Base-by-base conservation (phyloP, 2,797 vertebrate species). In the Sebastes jordani region DNA sequence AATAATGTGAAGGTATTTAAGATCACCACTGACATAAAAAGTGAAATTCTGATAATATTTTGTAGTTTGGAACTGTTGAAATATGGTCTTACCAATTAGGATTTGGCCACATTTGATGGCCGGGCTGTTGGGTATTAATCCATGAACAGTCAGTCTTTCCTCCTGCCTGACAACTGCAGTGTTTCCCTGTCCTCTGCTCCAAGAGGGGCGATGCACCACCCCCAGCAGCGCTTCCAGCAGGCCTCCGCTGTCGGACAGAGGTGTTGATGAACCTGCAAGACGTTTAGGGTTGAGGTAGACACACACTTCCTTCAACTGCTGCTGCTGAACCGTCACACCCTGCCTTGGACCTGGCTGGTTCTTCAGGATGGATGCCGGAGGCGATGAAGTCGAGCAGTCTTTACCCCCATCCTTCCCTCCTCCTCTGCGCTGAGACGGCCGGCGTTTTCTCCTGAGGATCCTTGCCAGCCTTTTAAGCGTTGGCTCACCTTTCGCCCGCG, bases 261-360 rank as follows among this genome's bases (percentile, higher is more conserved):
- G 94, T 2, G 90, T 73, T 0, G 89, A 93, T 25, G 86, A 62
- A 23, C 87, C 84, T 13, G 82, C 90, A 2, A 97, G 92, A 23
- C 95, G 97, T 89, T 96, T 97, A 20, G 98, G 98, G 89, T 99
- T 99, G 74, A 99, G 94, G 83, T 98, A 97, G 68, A 99, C 90
- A 2, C 83, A 97, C 4, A 98, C 96, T 1, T 99, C 97, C 90
- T 98, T 99, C 76, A 97, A 96, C 63, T 83, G 95, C 1, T 78
- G 95, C 5, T 94, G 96, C 76, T 96, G 97, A 8, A 96, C 90
- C 2, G 84, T 79, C 56, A 95, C 91, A 11, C 94, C 97, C 1
- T 85, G 88, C 83, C 94, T 95, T 74, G 95, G 96, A 27, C 90
- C 80, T 0, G 94, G 88, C 23, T 97, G 97, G 80, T 96, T 97